Evolutionary conservation across 2,888 invertebrate genomes (phyloP).

Genomic region (Abrostola triplasia): DNA sequence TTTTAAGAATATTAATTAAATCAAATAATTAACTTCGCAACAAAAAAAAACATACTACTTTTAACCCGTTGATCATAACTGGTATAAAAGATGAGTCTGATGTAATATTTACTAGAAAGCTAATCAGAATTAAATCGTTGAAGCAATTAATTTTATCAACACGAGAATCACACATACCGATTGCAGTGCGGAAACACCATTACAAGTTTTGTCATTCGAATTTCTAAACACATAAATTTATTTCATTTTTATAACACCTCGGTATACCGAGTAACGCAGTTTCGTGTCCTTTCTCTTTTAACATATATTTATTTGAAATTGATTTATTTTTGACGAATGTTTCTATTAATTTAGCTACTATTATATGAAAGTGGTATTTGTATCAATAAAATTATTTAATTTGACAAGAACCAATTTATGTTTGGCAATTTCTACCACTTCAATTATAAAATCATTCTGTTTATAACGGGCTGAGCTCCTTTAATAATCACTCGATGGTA

Average conservation of each 20-base stretch:
- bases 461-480: conserved; percentile 40
- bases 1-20: conserved; percentile 40
- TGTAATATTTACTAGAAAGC: conserved; percentile 56
- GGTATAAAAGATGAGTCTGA: conserved; percentile 29
- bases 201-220: conserved; percentile 66
- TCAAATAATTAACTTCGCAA: conserved; percentile 37
- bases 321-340: conserved; percentile 57
- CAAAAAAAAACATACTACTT: conserved; percentile 30
- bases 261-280: conserved; percentile 23
- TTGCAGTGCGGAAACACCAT: conserved; percentile 49
- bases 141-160: conserved; percentile 57
- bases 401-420: conserved; percentile 57
- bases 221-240: conserved; percentile 74
- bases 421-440: conserved; percentile 39
- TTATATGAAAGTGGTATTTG: conserved; percentile 58
- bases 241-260: conserved; percentile 61
- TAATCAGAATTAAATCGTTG: conserved; percentile 44
- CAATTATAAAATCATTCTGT: conserved; percentile 41
- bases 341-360: conserved; percentile 50
- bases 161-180: conserved; percentile 29
- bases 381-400: conserved; percentile 59
- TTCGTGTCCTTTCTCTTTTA: conserved; percentile 66
- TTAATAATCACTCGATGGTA: conserved; percentile 34
- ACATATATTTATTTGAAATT: conserved; percentile 54
- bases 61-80: conserved; percentile 14